These are phyloP conservation scores for Mesocricetus auratus DNA, from an alignment of 2,113 vertebrate species.

Conservation along the genomic window DNA sequence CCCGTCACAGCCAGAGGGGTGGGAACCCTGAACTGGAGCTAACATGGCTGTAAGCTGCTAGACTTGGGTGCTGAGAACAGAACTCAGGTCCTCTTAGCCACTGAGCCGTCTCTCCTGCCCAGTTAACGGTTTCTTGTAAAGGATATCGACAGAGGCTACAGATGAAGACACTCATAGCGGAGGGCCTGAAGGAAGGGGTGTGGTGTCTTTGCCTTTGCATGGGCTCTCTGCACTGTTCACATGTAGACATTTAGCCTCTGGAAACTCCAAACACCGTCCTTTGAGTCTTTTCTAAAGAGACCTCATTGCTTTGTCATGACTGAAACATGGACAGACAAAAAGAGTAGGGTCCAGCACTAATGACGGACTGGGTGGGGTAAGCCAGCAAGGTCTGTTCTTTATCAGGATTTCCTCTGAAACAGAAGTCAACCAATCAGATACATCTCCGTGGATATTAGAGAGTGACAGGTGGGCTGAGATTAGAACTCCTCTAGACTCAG, in stretches of 20 bases:
- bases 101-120: background rate
- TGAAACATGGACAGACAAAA: background rate
- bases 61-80: background rate
- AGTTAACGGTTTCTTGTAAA: background rate
- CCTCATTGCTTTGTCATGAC: background rate
- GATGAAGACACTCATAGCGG: background rate
- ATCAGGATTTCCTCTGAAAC: background rate
- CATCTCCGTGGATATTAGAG: background rate
- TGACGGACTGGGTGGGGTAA: background rate
- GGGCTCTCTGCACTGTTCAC: background rate
- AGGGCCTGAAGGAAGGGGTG: background rate
- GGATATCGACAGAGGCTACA: background rate
- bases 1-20: background rate
- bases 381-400: background rate
- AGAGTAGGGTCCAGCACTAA: background rate
- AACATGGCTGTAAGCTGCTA: background rate
- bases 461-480: background rate
- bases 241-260: background rate
- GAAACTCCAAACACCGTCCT: background rate
- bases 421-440: background rate
- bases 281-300: background rate
- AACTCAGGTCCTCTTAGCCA: background rate
- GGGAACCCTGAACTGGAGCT: background rate
- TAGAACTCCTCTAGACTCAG: background rate
- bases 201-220: background rate